Evolutionary conservation across 1,140 invertebrate species (phyloP), one percentile per base, ranked within the genome.

Genomic region (Berghia stephanieae): DNA sequence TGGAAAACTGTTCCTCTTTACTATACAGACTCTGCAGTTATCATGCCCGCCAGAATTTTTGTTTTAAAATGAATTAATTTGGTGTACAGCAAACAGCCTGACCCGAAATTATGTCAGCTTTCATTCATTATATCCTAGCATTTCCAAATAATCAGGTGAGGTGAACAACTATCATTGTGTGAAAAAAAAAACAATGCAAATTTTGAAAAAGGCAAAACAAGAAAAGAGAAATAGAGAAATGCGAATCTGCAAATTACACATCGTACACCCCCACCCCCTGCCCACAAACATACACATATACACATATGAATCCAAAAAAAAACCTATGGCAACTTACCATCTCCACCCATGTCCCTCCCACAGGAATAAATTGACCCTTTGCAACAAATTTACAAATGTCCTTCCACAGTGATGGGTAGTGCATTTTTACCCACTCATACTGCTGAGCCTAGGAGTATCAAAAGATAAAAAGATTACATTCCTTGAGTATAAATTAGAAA

Each of bases 381-480:
- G 84, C 81, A 0, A 91, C 87, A 81, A 84, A 88, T 24, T 87
- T 77, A 77, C 88, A 88, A 0, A 92, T 90, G 57, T 90, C 82
- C 40, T 85, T 80, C 84, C 86, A 92, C 52, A 92, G 78, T 1
- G 81, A 81, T 6, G 91, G 90, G 80, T 91, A 92, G 70, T 89
- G 82, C 70, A 91, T 77, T 79, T 92, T 91, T 13, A 92, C 89
- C 91, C 91, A 92, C 18, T 88, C 85, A 83, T 89, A 91, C 81
- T 92, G 91, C 82, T 92, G 91, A 44, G 91, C 91, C 91, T 92
- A 77, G 8, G n/a, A n/a, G n/a, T n/a, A n/a, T n/a, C n/a, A n/a
- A n/a, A n/a, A n/a, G n/a, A n/a, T n/a, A n/a, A n/a, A n/a, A n/a
- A n/a, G n/a, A n/a, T n/a, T n/a, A n/a, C n/a, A n/a, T n/a, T n/a